Evolutionary conservation across 2,888 invertebrate species (phyloP).

Genomic region (Ormyrus thymus): DNA sequence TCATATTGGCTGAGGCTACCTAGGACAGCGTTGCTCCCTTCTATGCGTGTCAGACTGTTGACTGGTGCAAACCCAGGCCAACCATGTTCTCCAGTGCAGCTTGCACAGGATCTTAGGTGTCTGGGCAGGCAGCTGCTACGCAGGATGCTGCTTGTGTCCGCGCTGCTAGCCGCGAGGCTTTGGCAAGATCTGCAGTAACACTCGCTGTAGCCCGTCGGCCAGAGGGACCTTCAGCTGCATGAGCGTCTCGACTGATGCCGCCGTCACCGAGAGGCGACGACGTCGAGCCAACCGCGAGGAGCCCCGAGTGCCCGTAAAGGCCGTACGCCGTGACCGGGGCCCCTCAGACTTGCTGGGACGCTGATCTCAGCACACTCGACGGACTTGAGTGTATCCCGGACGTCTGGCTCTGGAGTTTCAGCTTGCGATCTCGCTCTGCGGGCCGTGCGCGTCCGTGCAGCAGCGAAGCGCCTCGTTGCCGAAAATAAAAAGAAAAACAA

Average conservation of each 20-base stretch:
- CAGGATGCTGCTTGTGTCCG: neutral
- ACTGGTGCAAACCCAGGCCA: conserved; percentile 4
- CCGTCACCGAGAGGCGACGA: conserved; percentile 41
- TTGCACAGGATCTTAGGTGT: neutral
- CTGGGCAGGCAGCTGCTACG: neutral
- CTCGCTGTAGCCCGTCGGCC: conserved; percentile 3
- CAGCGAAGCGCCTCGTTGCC: conserved; percentile 45
- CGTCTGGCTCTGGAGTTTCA: conserved; percentile 15
- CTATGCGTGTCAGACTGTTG: conserved; percentile 34
- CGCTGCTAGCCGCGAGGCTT: conserved; percentile 29
- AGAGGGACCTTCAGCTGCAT: conserved; percentile 22
- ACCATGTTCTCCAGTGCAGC: conserved; percentile 38
- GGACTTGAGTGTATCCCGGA: neutral
- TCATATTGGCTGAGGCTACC: conserved; percentile 65
- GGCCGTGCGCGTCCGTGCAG: conserved; percentile 12
- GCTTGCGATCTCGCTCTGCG: conserved; percentile 15
- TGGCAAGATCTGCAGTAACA: neutral
- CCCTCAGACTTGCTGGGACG: no score
- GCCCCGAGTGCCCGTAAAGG: neutral
- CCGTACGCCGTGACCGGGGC: neutral
- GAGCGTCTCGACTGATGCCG: conserved; percentile 11
- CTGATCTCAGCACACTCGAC: neutral
- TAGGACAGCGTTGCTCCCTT: conserved; percentile 5
- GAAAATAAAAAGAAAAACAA: conserved; percentile 55
- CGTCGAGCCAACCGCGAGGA: conserved; percentile 21